Percentiles rank a stretch among this genome's conserved stretches.
These are phyloP conservation scores for Triops cancriformis DNA, from an alignment of 1,140 invertebrate species.

Conservation along the genomic window DNA sequence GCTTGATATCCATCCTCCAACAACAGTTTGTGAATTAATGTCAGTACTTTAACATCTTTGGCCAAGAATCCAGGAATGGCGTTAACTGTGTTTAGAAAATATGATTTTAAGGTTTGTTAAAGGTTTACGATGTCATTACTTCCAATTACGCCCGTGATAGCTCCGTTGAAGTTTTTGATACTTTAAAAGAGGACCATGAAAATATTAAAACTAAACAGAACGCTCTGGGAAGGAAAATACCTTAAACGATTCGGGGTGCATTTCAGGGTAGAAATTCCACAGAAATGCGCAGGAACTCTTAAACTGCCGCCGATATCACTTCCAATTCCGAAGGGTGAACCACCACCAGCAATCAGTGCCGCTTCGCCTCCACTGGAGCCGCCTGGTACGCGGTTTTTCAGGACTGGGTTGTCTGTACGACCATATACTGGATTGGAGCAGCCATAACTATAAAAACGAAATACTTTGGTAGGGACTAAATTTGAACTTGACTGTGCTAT, in stretches of 20 bases:
- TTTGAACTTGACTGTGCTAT: background rate
- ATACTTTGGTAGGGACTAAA: background rate
- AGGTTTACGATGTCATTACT: too few species aligned
- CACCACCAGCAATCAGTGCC: slow-evolving; percentile 35
- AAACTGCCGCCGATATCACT: slow-evolving; percentile 46
- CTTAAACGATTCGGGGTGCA: slow-evolving; percentile 9
- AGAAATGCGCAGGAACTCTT: slow-evolving; percentile 39
- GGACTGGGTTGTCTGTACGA: slow-evolving; percentile 30
- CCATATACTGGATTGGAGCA: slow-evolving; percentile 35
- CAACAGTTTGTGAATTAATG: slow-evolving; percentile 15
- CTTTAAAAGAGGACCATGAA: too few species aligned
- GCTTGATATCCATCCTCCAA: background rate
- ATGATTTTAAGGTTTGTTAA: too few species aligned
- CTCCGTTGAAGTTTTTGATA: background rate
- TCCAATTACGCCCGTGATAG: slow-evolving; percentile 24
- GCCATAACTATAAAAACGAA: slow-evolving; percentile 29
- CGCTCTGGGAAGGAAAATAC: too few species aligned
- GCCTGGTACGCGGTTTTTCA: slow-evolving; percentile 31
- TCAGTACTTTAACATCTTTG: slow-evolving; percentile 26
- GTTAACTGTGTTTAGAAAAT: slow-evolving; percentile 28
- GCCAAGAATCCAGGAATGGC: slow-evolving; percentile 22
- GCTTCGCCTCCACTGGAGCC: slow-evolving; percentile 35
- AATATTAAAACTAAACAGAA: too few species aligned
- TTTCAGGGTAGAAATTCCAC: slow-evolving; percentile 36
- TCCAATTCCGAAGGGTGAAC: slow-evolving; percentile 39